Percentiles rank a stretch among this genome's conserved stretches.
phyloP scores from a whole-genome alignment of 2,888 invertebrate species.

The Nematopogon swammerdamellus region DNA sequence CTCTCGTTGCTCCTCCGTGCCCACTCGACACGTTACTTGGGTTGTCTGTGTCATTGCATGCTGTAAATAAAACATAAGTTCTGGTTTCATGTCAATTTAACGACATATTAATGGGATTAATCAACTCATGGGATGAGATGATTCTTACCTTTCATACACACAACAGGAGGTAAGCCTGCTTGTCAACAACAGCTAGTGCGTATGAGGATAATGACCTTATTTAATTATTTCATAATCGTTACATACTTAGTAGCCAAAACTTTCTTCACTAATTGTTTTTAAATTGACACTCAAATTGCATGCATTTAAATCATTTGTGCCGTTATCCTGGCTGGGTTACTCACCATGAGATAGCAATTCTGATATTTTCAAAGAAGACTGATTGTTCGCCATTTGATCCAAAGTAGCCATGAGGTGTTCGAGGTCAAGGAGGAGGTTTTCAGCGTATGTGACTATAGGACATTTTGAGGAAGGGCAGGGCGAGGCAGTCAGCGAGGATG shows the following conservation, averaged over 20 bases:
- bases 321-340: too few species aligned
- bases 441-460: constrained; percentile 46
- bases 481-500: too few species aligned
- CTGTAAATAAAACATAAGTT: constrained; percentile 7
- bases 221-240: too few species aligned
- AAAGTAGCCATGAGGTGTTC: constrained; percentile 56
- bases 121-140: not conserved
- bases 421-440: constrained; percentile 54
- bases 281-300: too few species aligned
- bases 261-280: too few species aligned
- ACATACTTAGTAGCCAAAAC: too few species aligned
- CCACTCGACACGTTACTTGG: not conserved
- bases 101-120: not conserved
- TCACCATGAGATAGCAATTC: constrained; percentile 51
- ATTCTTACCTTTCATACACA: too few species aligned
- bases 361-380: constrained; percentile 51
- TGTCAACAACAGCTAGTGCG: too few species aligned
- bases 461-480: not conserved
- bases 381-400: constrained; percentile 55
- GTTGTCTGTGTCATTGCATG: constrained; percentile 11
- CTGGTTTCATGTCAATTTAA: constrained; percentile 23
- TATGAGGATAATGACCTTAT: too few species aligned
- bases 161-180: too few species aligned
- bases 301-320: too few species aligned
- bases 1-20: not conserved